Conservation (phyloP, 1,140 invertebrate genomes). For the Drosophila chauvacae region DNA sequence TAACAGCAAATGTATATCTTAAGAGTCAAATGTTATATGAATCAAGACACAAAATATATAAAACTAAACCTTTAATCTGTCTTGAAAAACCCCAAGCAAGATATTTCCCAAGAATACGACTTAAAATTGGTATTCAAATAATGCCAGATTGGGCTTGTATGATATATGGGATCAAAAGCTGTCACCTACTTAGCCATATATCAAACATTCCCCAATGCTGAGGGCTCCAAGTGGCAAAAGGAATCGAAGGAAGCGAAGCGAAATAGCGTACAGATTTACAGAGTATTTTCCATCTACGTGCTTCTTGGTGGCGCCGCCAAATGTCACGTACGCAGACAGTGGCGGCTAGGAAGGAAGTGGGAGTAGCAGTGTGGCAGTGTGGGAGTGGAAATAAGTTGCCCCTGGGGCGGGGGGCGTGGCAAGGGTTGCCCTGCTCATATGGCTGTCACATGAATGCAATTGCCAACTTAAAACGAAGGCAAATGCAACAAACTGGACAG, state of each 20-base stretch:
- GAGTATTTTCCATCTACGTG: constrained; percentile 76
- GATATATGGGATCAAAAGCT: constrained; percentile 6
- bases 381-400: background rate
- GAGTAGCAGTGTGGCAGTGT: background rate
- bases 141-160: background rate
- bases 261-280: constrained; percentile 74
- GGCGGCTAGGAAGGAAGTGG: constrained; percentile 38
- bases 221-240: background rate
- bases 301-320: constrained; percentile 73
- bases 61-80: too few relatives aligned
- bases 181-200: constrained; percentile 14
- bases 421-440: constrained; percentile 34
- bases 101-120: background rate
- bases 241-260: constrained; percentile 18
- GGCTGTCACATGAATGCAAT: constrained; percentile 54
- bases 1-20: too few relatives aligned
- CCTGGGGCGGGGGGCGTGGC: constrained; percentile 12
- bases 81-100: background rate
- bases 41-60: too few relatives aligned
- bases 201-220: background rate
- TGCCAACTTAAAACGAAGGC: constrained; percentile 51
- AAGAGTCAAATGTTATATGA: too few relatives aligned
- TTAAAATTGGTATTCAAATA: constrained; percentile 3
- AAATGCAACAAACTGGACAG: constrained; percentile 55
- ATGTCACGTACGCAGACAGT: constrained; percentile 77